Evolutionary conservation across 2,797 vertebrate species (phyloP), one percentile per base, ranked within the genome.

Genomic region (Phaenicophaeus curvirostris): DNA sequence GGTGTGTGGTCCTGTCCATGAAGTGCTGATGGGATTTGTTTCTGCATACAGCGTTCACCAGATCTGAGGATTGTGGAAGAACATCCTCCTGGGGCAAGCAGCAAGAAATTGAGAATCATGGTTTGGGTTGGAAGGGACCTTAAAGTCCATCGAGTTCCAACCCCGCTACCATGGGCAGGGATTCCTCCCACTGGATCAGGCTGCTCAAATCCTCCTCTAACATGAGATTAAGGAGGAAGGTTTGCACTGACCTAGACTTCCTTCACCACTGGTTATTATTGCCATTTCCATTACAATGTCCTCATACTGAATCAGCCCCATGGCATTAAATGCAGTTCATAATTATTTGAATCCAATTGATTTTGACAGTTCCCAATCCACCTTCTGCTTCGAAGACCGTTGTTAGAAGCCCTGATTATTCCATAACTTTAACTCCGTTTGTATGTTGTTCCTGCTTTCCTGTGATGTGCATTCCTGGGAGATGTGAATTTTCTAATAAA

Each of bases 401-500:
- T 58, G 62, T 69, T 66, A 57, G 68, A 55, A 93, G 37, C 31
- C 14, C 54, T 72, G 67, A 88, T 96, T 90, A 90, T 78, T 88
- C 73, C 44, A 39, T 65, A 59, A 28, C 85, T 88, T 84, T 41
- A 69, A 78, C 68, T 78, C 69, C 72, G 50, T 78, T 80, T 42
- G 44, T 35, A 39, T 30, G 58, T 74, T 90, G 73, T 61, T 33
- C 15, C 63, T 24, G 75, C 78, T 91, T 74, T 79, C 77, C 51
- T 65, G 53, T 16, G 44, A 72, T 57, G 50, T 53, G 57, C n/a
- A 5, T 31, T 65, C 57, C 72, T 83, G 54, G 73, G 65, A 83
- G 79, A 83, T 42, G 73, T 28, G 85, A 28, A n/a, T 84, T 93
- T 85, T 74, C 54, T 91, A 81, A 74, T 48, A 81, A 71, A 87